A percentile compares a stretch with the other conserved stretches of the same genome.
phyloP scores from a whole-genome alignment of 2,888 invertebrate species.

The Morinoia aosen region DNA sequence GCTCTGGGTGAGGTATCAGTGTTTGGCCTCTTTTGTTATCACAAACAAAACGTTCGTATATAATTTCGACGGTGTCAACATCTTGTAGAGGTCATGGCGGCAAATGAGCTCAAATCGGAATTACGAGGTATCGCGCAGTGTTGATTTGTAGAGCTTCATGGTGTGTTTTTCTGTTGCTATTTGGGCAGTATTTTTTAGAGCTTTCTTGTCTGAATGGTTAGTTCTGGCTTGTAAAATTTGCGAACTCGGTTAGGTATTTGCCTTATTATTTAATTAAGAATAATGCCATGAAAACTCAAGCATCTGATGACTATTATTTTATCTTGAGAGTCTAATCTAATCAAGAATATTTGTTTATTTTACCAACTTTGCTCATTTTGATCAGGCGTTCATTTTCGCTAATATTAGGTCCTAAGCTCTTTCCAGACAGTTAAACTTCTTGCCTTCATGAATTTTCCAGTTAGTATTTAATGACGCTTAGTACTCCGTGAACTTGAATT shows the following conservation, averaged over 20 bases:
- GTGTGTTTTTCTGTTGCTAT: too few relatives aligned
- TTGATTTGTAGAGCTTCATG: too few relatives aligned
- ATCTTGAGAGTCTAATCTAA: background rate
- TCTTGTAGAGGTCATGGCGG: too few relatives aligned
- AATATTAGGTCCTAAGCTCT: background rate
- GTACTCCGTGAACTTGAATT: background rate
- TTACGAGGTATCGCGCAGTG: too few relatives aligned
- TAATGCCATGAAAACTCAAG: too few relatives aligned
- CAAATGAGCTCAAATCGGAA: too few relatives aligned
- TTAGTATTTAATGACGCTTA: background rate
- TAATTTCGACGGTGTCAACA: too few relatives aligned
- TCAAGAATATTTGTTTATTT: background rate
- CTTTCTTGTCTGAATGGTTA: background rate
- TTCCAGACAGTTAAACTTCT: background rate
- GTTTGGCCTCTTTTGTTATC: too few relatives aligned
- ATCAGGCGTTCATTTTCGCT: background rate
- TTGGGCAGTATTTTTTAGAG: background rate
- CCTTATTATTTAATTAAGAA: background rate
- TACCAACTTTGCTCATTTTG: background rate
- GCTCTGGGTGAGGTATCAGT: too few relatives aligned
- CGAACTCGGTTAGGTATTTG: background rate
- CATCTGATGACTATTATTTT: background rate
- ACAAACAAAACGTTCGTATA: too few relatives aligned
- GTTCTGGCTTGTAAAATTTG: background rate
- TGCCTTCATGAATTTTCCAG: background rate